Percentiles rank a stretch among this genome's conserved stretches.
phyloP scores from a whole-genome alignment of 2,797 vertebrate genomes.

The Rhodeus uyekii region DNA sequence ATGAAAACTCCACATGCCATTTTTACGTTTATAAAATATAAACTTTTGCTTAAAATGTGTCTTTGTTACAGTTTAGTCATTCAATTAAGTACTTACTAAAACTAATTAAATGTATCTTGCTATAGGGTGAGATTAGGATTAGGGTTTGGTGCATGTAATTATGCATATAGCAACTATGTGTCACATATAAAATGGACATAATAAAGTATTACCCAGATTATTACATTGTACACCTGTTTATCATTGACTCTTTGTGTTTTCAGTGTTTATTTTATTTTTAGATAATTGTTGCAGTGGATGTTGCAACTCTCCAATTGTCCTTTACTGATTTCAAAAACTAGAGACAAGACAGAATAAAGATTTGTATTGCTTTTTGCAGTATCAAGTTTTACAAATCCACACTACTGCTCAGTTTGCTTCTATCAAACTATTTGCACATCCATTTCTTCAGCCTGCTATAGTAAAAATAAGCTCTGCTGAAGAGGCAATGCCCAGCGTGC shows the following conservation, averaged over 20 bases:
- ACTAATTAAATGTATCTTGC: neutral
- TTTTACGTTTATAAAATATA: too few species aligned
- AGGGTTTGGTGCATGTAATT: neutral
- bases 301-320: neutral
- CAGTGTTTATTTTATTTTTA: neutral
- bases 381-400: neutral
- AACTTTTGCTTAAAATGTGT: neutral
- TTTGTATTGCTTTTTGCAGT: neutral
- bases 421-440: conserved; percentile 9
- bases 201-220: neutral
- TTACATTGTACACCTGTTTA: neutral
- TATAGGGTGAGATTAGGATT: neutral
- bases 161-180: neutral
- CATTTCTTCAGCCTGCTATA: neutral
- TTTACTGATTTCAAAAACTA: neutral
- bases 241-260: neutral
- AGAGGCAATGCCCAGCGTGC: conserved; percentile 29
- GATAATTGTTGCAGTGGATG: neutral
- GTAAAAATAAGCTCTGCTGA: conserved; percentile 9
- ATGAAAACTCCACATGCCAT: too few species aligned
- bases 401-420: neutral
- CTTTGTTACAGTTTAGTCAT: neutral
- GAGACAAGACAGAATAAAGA: neutral
- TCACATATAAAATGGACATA: neutral
- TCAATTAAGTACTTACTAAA: neutral